phyloP scores from a whole-genome alignment of 2,113 vertebrate genomes.

The Panthera uncia region DNA sequence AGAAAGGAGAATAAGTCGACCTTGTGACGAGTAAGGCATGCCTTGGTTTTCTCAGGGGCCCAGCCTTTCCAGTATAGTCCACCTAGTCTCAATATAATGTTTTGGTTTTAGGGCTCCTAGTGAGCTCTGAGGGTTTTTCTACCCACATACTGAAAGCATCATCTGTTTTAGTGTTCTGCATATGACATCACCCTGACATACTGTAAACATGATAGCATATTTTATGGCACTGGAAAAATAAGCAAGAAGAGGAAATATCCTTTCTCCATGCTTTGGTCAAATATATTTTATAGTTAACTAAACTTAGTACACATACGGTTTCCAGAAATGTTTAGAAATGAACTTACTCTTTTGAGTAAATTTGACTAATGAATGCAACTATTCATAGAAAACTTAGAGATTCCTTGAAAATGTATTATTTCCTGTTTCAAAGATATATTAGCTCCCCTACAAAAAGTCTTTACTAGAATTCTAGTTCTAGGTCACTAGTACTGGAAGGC shows the following conservation, averaged over 20 bases:
- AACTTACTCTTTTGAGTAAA: constrained; percentile 42
- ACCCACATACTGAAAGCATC: constrained; percentile 1
- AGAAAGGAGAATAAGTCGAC: background rate
- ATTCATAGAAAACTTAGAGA: constrained; percentile 31
- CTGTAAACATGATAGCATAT: constrained; percentile 28
- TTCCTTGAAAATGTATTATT: constrained; percentile 52
- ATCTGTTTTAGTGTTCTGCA: background rate
- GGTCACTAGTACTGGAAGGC: background rate
- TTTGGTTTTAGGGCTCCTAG: background rate
- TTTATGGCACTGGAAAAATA: constrained; percentile 62
- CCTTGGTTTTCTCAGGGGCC: background rate
- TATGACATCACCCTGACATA: constrained; percentile 15
- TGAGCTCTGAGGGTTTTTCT: background rate
- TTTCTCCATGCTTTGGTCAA: constrained; percentile 31
- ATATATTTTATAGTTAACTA: constrained; percentile 60
- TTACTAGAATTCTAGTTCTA: constrained; percentile 46
- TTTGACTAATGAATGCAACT: constrained; percentile 48
- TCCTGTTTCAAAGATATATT: constrained; percentile 41
- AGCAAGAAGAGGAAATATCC: constrained; percentile 48
- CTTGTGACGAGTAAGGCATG: background rate
- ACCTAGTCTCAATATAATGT: background rate
- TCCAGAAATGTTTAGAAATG: constrained; percentile 52
- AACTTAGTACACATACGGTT: background rate
- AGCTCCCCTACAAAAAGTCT: background rate
- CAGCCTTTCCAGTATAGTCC: fast-evolving